Conservation (phyloP, 2,113 vertebrate genomes). For the Otocyon megalotis region DNA sequence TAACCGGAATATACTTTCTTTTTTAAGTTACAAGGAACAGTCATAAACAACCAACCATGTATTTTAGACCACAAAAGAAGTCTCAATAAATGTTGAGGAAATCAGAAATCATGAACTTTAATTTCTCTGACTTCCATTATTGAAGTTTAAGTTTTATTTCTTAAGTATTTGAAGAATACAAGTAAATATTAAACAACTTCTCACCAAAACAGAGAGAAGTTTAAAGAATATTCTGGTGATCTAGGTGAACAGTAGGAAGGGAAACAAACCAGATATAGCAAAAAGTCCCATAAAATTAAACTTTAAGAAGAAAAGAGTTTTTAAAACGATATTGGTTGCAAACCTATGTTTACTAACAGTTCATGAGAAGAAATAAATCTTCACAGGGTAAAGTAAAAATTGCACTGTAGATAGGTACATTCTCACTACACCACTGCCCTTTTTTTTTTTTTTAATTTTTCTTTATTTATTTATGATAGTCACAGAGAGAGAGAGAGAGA, state of each 20-base stretch:
- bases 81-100: background rate
- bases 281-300: background rate
- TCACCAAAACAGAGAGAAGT: background rate
- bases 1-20: background rate
- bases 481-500: too few species aligned
- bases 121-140: background rate
- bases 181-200: background rate
- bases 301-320: constrained; percentile 1
- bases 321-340: background rate
- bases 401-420: background rate
- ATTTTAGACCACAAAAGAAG: background rate
- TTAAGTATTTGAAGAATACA: background rate
- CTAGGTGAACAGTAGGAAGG: background rate
- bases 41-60: background rate
- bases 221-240: background rate
- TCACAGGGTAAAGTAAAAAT: background rate
- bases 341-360: background rate
- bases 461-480: too few species aligned
- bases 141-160: background rate
- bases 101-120: background rate
- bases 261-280: background rate
- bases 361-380: background rate
- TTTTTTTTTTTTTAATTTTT: too few species aligned
- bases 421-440: constrained; percentile 6
- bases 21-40: background rate